Evolutionary conservation across 2,797 vertebrate genomes (phyloP), one percentile per base, ranked within the genome.

Genomic region (Pterois miles): DNA sequence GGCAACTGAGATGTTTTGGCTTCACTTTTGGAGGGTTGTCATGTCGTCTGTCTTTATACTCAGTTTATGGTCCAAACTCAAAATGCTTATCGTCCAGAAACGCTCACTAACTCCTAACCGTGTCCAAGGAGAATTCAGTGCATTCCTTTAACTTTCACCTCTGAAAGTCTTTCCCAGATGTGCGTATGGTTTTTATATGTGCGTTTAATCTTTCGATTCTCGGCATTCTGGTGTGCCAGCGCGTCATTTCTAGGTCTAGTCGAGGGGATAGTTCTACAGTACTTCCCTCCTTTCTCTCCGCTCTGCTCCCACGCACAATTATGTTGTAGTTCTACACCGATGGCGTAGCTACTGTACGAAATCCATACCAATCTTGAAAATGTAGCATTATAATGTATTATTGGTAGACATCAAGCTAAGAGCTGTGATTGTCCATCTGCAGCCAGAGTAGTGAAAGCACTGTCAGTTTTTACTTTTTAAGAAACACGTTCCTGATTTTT

Each of bases 331-430:
- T 13, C 16, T 48, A 54, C 43, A 23, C 2, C 18, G 1, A 58
- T 3, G 14, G 25, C 6, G 18, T 20, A 40, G 48, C 73, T 66
- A 65, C 70, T 73, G 60, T 69, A 59, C 3, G 1, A 62, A 60
- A 54, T 38, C 9, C 27, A n/a, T n/a, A 54, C 5, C 8, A 20
- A n/a, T 53, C 69, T 68, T 57, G 9, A 58, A 80, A 75, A 83
- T 82, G 72, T 87, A 77, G 86, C 79, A 80, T 87, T 23, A 20
- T 6, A 14, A 59, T 1, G 2, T 33, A 63, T 58, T 66, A 25
- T 74, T 62, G 13, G 8, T 48, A 27, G 66, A 74, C 34, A 48
- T 63, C 27, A 59, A 58, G 23, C 36, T 48, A 23, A 56, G n/a
- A 36, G 64, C 68, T 67, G 53, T n/a, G 43, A 60, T 14, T 58